Evolutionary conservation across 1,140 invertebrate genomes (phyloP).

Genomic region (Solenopsis fugax): DNA sequence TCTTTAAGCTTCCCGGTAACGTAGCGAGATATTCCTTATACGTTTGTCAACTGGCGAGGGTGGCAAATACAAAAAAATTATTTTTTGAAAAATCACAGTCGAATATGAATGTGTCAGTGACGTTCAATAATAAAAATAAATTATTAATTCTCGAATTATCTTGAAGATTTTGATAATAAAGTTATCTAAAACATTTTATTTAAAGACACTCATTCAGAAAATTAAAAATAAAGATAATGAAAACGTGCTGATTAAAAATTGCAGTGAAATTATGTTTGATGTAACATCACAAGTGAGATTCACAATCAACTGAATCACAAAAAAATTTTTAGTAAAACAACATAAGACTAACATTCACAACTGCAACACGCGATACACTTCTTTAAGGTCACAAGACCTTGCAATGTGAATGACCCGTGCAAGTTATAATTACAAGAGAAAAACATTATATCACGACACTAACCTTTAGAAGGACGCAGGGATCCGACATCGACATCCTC

Average conservation of each 20-base stretch:
- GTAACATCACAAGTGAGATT: not conserved
- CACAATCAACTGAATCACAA: not conserved
- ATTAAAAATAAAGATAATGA: not conserved
- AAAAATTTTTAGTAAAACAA: not conserved
- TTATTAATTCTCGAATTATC: constrained; percentile 4
- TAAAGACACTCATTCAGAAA: not conserved
- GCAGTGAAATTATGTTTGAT: not conserved
- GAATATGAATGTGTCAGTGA: not conserved
- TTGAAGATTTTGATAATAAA: not conserved
- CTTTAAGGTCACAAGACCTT: not conserved
- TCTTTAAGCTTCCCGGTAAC: constrained; percentile 76
- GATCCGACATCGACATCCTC: constrained; percentile 43
- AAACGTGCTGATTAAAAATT: not conserved
- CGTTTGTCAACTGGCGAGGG: constrained; percentile 52
- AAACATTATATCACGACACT: constrained; percentile 65
- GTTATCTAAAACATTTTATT: not conserved
- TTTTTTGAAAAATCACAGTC: constrained; percentile 23
- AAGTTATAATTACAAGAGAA: constrained; percentile 20
- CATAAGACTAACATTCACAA: not conserved
- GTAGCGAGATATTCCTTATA: constrained; percentile 74
- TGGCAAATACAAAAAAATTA: constrained; percentile 56
- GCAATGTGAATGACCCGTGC: constrained; percentile 17
- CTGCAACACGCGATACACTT: not conserved
- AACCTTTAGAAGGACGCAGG: constrained; percentile 68
- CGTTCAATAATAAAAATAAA: not conserved